These are phyloP conservation scores for Rhynchonycteris naso DNA, from an alignment of 2,797 vertebrate genomes.

Conservation along the genomic window DNA sequence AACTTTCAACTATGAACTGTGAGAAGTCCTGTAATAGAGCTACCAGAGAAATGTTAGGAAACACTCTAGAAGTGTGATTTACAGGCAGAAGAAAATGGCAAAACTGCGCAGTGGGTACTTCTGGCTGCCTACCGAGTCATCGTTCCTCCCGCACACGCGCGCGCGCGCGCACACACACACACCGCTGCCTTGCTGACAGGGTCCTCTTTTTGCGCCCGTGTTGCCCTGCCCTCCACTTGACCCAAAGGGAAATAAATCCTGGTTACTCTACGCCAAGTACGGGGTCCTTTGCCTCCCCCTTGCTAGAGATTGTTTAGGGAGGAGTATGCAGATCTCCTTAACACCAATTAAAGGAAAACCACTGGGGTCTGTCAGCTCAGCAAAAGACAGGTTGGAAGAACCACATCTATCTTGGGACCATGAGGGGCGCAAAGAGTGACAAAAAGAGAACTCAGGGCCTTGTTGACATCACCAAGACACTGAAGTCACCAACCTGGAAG, in stretches of 20 bases:
- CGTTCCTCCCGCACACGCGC: not conserved
- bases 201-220: not conserved
- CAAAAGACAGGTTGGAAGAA: not conserved
- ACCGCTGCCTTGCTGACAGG: not conserved
- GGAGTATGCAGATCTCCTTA: not conserved
- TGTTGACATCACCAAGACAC: not conserved
- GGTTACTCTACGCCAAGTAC: not conserved
- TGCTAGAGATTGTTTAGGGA: not conserved
- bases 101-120: not conserved
- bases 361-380: not conserved
- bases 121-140: not conserved
- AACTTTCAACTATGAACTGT: not conserved
- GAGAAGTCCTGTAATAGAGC: not conserved
- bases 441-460: not conserved
- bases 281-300: not conserved
- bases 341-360: slow-evolving; percentile 38
- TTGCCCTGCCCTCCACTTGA: not conserved
- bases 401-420: not conserved
- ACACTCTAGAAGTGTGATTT: not conserved
- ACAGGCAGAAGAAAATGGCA: slow-evolving; percentile 33
- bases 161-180: too few species aligned
- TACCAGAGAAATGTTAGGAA: slow-evolving; percentile 2
- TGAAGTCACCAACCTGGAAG: slow-evolving; percentile 30
- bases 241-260: slow-evolving; percentile 35
- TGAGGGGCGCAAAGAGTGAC: not conserved